Evolutionary conservation across 2,113 vertebrate species (phyloP).

Genomic region (Oncorhynchus gorbuscha): DNA sequence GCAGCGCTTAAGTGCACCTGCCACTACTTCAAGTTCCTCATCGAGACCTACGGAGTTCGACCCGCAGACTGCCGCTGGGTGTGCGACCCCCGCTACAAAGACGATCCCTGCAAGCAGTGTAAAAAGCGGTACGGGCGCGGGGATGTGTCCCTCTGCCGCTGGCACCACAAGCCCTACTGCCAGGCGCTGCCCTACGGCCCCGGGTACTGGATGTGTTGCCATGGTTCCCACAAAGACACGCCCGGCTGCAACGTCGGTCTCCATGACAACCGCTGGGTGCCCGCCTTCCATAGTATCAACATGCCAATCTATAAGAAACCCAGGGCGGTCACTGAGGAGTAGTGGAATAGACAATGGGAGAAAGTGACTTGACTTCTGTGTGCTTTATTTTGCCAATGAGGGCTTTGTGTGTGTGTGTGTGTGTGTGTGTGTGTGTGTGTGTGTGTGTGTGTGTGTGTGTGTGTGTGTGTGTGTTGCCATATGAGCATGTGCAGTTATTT

Average conservation of each 20-base stretch:
- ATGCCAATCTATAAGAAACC: constrained; percentile 81
- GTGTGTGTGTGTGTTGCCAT: constrained; percentile 31
- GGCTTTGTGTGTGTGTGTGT: constrained; percentile 32
- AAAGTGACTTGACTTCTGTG: constrained; percentile 12
- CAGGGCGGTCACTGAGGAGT: constrained; percentile 70
- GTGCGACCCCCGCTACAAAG: constrained; percentile 89
- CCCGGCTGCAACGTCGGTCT: constrained; percentile 91
- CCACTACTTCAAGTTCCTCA: constrained; percentile 88
- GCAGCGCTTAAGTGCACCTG: constrained; percentile 93
- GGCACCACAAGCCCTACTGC: constrained; percentile 97
- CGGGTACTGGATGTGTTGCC: constrained; percentile 97
- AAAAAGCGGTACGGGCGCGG: constrained; percentile 87
- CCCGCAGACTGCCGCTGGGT: constrained; percentile 95
- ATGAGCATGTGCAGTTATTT: constrained; percentile 19
- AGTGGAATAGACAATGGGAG: constrained; percentile 21
- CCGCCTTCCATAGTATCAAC: constrained; percentile 88
- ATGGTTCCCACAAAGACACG: constrained; percentile 81
- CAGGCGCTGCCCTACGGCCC: constrained; percentile 92
- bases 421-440: constrained; percentile 31
- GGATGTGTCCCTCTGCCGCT: constrained; percentile 91
- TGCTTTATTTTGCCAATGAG: constrained; percentile 28
- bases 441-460: constrained; percentile 28
- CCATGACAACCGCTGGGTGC: constrained; percentile 97
- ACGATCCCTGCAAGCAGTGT: constrained; percentile 97
- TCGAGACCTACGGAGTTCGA: constrained; percentile 87